Percentiles rank a stretch among this genome's conserved stretches.
phyloP scores from a whole-genome alignment of 2,797 vertebrate genomes.

The Acropternis orthonyx region DNA sequence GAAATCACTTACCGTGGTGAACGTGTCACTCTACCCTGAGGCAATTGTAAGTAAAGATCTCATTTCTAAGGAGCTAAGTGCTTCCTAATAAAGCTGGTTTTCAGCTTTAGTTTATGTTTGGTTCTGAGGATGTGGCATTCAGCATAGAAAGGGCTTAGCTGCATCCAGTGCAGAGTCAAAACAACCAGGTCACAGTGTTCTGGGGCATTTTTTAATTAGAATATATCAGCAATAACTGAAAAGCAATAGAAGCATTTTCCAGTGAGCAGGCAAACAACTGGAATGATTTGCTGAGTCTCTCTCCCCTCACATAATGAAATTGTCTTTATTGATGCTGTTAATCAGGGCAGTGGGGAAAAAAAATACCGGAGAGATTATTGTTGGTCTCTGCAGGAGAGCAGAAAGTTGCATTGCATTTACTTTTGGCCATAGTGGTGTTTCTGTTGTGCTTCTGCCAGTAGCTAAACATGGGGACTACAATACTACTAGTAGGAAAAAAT shows the following conservation, averaged over 20 bases:
- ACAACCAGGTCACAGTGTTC: not conserved
- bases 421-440: not conserved
- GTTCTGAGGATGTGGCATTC: not conserved
- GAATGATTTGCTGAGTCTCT: constrained; percentile 1
- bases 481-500: not conserved
- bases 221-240: not conserved
- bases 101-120: not conserved
- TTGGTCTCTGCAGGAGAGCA: not conserved
- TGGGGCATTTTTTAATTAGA: not conserved
- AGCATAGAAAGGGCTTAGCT: not conserved
- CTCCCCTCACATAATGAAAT: not conserved
- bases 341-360: constrained; percentile 6
- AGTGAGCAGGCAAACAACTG: not conserved
- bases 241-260: not conserved
- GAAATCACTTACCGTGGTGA: not conserved
- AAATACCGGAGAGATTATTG: not conserved
- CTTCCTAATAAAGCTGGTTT: not conserved
- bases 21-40: not conserved
- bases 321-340: constrained; percentile 51
- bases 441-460: not conserved
- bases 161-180: not conserved
- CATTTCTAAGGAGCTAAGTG: not conserved
- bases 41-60: not conserved
- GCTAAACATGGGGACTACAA: not conserved
- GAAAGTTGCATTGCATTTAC: not conserved